Conservation (phyloP, 2,113 vertebrate genomes). For the Acrocephalus arundinaceus region DNA sequence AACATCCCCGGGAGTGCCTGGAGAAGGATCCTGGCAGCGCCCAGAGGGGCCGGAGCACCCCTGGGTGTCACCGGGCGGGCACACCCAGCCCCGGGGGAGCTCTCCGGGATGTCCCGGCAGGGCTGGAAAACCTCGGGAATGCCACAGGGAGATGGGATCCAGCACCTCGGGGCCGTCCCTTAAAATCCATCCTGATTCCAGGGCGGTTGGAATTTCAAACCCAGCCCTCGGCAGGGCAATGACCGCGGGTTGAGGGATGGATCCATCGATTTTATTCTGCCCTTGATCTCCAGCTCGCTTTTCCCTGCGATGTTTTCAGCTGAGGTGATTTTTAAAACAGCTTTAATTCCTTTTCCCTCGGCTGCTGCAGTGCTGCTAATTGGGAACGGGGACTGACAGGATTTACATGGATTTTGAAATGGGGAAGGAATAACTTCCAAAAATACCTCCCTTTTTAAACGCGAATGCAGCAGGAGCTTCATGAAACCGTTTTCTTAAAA, state of each 20-base stretch:
- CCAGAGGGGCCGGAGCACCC: background rate
- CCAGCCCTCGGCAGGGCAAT: fast-evolving
- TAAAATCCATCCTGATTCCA: fast-evolving
- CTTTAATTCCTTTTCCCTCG: background rate
- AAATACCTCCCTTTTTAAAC: background rate
- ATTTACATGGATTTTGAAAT: background rate
- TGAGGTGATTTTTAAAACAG: background rate
- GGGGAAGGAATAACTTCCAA: background rate
- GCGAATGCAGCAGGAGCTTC: background rate
- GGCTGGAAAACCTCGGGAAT: background rate
- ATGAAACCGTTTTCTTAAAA: background rate
- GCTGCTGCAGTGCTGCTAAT: background rate
- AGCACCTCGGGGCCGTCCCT: fast-evolving
- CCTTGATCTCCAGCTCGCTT: background rate
- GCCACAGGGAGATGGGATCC: background rate
- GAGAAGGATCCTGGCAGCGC: background rate
- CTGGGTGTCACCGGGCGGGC: fast-evolving
- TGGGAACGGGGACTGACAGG: background rate
- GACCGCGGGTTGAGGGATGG: fast-evolving
- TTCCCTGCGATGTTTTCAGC: background rate
- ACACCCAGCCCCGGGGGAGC: background rate
- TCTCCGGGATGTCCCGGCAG: background rate
- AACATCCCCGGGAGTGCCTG: background rate
- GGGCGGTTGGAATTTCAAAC: fast-evolving
- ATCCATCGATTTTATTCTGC: fast-evolving